phyloP scores from a whole-genome alignment of 1,140 invertebrate species.

The Spodoptera litura region DNA sequence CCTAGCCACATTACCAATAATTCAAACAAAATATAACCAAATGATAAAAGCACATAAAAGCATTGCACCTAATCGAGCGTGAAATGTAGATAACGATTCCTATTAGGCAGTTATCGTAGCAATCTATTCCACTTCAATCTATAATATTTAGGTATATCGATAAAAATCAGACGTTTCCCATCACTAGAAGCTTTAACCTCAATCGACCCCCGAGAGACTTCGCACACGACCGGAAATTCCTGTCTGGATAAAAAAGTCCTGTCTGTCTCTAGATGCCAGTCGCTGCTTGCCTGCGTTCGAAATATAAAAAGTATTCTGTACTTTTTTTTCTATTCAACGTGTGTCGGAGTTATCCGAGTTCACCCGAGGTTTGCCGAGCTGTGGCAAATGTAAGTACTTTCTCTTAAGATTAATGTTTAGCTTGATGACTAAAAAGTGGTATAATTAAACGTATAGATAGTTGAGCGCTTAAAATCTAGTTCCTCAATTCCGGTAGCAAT shows the following conservation, averaged over 20 bases:
- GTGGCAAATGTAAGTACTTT: background rate
- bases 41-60: too few relatives aligned
- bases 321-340: background rate
- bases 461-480: background rate
- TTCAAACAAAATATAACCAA: too few relatives aligned
- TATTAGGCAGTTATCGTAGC: background rate
- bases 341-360: background rate
- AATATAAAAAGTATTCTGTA: conserved; percentile 18
- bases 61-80: too few relatives aligned
- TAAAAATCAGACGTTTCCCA: background rate
- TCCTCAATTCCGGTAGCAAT: too few relatives aligned
- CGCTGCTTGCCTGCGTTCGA: background rate
- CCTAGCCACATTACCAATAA: too few relatives aligned
- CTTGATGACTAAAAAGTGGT: background rate
- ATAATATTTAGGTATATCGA: background rate
- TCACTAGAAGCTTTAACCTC: conserved; percentile 12
- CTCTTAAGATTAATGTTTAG: conserved; percentile 3
- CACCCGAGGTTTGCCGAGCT: background rate
- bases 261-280: background rate
- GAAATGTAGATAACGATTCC: background rate
- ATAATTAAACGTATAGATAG: conserved; percentile 5
- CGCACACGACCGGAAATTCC: conserved; percentile 38
- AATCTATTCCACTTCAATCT: background rate
- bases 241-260: conserved; percentile 37
- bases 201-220: conserved; percentile 17